Conservation (phyloP, 2,888 invertebrate genomes). For the Trimorus sp. region DNA sequence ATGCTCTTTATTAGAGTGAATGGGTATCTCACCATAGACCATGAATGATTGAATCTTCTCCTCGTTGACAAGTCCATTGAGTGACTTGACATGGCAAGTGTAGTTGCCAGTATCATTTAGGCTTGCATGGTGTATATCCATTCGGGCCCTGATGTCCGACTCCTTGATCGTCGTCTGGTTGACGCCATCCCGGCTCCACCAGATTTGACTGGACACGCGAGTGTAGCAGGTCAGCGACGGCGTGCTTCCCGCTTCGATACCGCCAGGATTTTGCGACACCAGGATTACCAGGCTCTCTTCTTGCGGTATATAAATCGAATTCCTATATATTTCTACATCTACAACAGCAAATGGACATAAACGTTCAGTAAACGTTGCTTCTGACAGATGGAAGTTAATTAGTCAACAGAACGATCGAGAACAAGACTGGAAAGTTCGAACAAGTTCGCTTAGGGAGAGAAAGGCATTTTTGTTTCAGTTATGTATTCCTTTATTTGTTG, state of each 20-base stretch:
- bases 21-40: conserved; percentile 75
- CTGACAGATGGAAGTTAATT: no score
- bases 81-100: conserved; percentile 83
- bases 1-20: no score
- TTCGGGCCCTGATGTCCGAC: conserved; percentile 78
- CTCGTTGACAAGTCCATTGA: conserved; percentile 75
- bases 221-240: conserved; percentile 83
- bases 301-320: conserved; percentile 37
- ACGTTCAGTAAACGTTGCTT: no score
- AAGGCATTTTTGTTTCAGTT: no score
- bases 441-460: no score
- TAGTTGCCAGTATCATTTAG: conserved; percentile 85
- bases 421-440: no score
- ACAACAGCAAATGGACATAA: no score
- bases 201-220: conserved; percentile 82
- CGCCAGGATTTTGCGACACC: conserved; percentile 76
- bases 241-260: conserved; percentile 79
- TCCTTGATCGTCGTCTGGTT: conserved; percentile 82
- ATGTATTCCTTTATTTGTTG: no score
- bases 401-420: no score
- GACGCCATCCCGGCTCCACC: conserved; percentile 84
- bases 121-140: conserved; percentile 83
- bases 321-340: conserved; percentile 43
- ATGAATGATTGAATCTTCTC: conserved; percentile 77
- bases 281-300: conserved; percentile 71